Conservation (phyloP, 2,113 vertebrate species). For the Microcebus griseorufus region DNA sequence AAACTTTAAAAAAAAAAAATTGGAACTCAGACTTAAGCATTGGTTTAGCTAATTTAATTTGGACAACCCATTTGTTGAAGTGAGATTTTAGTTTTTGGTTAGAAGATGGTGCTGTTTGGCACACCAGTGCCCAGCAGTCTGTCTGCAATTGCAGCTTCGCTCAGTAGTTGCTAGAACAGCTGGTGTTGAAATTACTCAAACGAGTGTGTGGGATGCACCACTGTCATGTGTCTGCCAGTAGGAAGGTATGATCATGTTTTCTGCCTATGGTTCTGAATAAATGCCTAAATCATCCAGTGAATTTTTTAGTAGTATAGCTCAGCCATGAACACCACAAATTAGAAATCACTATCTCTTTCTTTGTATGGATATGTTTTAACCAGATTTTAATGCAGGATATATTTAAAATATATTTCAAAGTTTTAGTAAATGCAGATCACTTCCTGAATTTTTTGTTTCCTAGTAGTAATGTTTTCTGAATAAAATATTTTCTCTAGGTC, state of each 20-base stretch:
- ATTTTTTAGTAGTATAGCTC: background rate
- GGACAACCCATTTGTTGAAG: background rate
- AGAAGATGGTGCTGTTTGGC: background rate
- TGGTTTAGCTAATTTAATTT: background rate
- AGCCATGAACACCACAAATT: background rate
- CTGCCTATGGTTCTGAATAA: conserved; percentile 47
- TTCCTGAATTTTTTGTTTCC: background rate
- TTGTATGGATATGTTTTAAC: background rate
- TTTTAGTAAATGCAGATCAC: background rate
- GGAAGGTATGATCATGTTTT: conserved; percentile 62
- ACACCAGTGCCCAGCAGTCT: background rate
- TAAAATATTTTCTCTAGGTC: background rate
- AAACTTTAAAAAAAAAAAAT: background rate
- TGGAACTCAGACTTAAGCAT: background rate
- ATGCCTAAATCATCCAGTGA: background rate
- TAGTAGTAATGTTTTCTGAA: background rate
- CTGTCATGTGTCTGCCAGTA: conserved; percentile 62
- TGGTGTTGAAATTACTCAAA: conserved; percentile 58
- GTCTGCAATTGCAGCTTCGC: conserved; percentile 27
- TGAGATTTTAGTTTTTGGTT: background rate
- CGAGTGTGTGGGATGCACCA: conserved; percentile 52
- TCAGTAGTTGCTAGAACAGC: conserved; percentile 55
- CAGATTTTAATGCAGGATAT: background rate
- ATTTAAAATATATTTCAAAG: background rate
- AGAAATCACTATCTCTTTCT: background rate